phyloP scores from a whole-genome alignment of 2,113 vertebrate species.

The Chionis minor region DNA sequence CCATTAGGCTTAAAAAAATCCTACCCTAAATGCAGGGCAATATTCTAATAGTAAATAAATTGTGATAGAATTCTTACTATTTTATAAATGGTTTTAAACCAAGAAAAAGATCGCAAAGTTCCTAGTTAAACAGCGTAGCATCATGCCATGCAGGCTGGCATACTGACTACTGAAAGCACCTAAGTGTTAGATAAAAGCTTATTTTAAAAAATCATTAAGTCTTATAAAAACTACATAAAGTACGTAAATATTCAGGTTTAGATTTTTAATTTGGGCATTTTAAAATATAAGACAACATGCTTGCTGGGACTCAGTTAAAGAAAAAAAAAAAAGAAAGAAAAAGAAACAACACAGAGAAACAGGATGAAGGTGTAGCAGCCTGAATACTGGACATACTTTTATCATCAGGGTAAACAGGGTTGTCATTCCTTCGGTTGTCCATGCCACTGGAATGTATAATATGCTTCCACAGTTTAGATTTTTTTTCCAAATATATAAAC shows the following conservation, averaged over 20 bases:
- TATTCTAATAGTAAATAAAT: not conserved
- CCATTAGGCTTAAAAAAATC: not conserved
- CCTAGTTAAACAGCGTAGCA: no score
- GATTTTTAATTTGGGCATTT: not conserved
- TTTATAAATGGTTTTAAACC: not conserved
- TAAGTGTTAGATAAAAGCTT: not conserved
- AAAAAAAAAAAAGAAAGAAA: not conserved
- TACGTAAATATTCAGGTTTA: not conserved
- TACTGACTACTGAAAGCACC: not conserved
- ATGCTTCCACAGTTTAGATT: not conserved
- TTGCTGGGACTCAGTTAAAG: not conserved
- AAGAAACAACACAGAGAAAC: not conserved
- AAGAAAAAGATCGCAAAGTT: not conserved
- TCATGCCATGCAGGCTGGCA: not conserved
- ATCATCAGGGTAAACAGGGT: not conserved
- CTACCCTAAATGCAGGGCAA: not conserved
- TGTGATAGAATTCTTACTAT: not conserved
- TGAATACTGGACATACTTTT: not conserved
- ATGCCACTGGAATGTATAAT: not conserved
- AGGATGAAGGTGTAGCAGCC: not conserved
- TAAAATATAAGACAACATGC: not conserved
- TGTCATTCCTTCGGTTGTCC: not conserved
- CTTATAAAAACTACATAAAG: not conserved
- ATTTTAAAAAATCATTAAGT: not conserved
- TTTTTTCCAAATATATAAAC: not conserved